Conservation (phyloP, 2,797 vertebrate species). For the Lepus townsendii region DNA sequence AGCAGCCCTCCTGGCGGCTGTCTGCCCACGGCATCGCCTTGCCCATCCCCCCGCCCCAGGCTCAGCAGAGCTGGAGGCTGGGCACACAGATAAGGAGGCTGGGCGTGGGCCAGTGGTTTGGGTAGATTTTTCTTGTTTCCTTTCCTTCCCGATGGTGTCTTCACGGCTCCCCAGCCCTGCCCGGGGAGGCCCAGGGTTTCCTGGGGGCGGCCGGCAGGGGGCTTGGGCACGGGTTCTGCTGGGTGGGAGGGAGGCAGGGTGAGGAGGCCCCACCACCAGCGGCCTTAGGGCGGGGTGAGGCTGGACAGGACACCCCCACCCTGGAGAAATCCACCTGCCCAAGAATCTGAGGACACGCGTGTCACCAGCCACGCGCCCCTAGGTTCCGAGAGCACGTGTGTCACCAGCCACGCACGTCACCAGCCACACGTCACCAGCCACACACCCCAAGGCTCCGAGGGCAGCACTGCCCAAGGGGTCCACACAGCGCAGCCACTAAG, state of each 20-base stretch:
- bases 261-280: neutral
- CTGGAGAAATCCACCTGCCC: conserved; percentile 20
- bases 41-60: too few relatives aligned
- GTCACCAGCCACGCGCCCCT: too few relatives aligned
- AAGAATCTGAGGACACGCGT: neutral
- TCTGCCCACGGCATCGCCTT: conserved; percentile 59
- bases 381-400: too few relatives aligned
- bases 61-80: neutral
- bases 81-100: conserved; percentile 59
- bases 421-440: neutral
- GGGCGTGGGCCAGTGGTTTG: neutral
- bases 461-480: too few relatives aligned
- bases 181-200: neutral
- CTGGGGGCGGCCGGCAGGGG: neutral
- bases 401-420: neutral
- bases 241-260: neutral
- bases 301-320: neutral
- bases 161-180: neutral
- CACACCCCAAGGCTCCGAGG: too few relatives aligned
- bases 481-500: neutral
- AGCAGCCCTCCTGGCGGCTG: conserved; percentile 2
- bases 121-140: conserved; percentile 14
- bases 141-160: neutral
- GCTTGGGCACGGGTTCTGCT: neutral
- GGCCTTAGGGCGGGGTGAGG: neutral